A percentile compares a stretch with the other conserved stretches of the same genome.
Evolutionary conservation across 2,113 vertebrate genomes (phyloP).

Genomic region (Dicentrarchus labrax): DNA sequence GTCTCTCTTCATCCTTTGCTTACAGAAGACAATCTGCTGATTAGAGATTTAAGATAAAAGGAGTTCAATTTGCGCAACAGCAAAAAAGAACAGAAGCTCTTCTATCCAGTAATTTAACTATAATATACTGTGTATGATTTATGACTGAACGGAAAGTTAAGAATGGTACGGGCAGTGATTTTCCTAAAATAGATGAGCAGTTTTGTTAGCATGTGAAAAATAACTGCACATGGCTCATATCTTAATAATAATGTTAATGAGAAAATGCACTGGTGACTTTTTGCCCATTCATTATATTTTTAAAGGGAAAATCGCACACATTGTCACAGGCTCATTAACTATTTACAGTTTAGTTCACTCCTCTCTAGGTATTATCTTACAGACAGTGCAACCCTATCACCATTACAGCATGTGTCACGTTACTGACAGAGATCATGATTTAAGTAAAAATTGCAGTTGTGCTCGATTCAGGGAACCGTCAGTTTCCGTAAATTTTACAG

Average conservation of each 20-base stretch:
- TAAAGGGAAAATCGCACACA: constrained; percentile 57
- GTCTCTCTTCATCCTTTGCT: constrained; percentile 48
- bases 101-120: background rate
- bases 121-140: background rate
- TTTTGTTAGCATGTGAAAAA: background rate
- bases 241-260: background rate
- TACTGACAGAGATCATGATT: constrained; percentile 67
- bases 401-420: constrained; percentile 72
- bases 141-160: background rate
- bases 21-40: constrained; percentile 56
- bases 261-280: constrained; percentile 18
- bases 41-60: constrained; percentile 63
- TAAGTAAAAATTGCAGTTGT: constrained; percentile 45
- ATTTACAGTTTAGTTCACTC: constrained; percentile 76
- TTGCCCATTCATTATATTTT: constrained; percentile 54
- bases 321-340: constrained; percentile 78
- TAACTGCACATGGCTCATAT: background rate
- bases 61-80: constrained; percentile 27
- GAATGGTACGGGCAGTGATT: background rate
- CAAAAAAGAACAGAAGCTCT: background rate
- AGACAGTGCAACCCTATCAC: constrained; percentile 69
- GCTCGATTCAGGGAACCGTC: background rate
- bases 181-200: background rate
- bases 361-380: constrained; percentile 76
- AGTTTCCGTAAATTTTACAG: background rate